These are phyloP conservation scores for Triplophysa tibetana DNA, from an alignment of 2,113 vertebrate genomes.

Conservation along the genomic window DNA sequence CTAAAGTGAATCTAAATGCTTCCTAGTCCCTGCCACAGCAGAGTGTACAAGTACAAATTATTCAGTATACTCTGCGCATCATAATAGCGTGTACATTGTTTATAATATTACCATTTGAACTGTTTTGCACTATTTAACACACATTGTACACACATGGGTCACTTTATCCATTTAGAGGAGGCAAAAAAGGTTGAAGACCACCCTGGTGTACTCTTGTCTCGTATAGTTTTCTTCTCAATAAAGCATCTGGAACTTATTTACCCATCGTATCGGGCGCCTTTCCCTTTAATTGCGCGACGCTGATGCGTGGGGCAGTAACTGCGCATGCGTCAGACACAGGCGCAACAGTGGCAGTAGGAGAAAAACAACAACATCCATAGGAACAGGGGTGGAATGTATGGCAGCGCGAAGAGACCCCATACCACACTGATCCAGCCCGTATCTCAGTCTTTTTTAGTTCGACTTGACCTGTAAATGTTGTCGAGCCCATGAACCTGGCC, in stretches of 20 bases:
- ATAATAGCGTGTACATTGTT: too few relatives aligned
- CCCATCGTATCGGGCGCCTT: not conserved
- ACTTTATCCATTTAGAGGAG: too few relatives aligned
- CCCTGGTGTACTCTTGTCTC: not conserved
- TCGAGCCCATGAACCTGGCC: conserved; percentile 89
- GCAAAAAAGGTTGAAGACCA: too few relatives aligned
- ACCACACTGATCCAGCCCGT: not conserved
- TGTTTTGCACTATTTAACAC: too few relatives aligned
- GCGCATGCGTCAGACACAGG: conserved; percentile 66
- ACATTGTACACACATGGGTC: too few relatives aligned
- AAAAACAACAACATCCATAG: conserved; percentile 76
- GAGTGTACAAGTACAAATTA: too few relatives aligned
- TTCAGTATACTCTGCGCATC: too few relatives aligned
- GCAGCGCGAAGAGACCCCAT: conserved; percentile 53
- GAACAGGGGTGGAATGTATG: conserved; percentile 57
- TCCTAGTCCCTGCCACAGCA: too few relatives aligned
- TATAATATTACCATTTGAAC: too few relatives aligned
- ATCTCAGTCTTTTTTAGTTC: conserved; percentile 55
- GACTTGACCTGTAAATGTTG: conserved; percentile 66
- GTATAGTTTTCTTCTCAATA: not conserved
- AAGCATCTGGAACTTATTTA: not conserved
- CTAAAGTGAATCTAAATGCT: too few relatives aligned
- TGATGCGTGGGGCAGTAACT: not conserved
- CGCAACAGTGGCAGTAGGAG: conserved; percentile 55
- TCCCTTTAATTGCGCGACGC: conserved; percentile 61